These are phyloP conservation scores for Tetranychus truncatus DNA, from an alignment of 2,888 invertebrate genomes.

Conservation along the genomic window DNA sequence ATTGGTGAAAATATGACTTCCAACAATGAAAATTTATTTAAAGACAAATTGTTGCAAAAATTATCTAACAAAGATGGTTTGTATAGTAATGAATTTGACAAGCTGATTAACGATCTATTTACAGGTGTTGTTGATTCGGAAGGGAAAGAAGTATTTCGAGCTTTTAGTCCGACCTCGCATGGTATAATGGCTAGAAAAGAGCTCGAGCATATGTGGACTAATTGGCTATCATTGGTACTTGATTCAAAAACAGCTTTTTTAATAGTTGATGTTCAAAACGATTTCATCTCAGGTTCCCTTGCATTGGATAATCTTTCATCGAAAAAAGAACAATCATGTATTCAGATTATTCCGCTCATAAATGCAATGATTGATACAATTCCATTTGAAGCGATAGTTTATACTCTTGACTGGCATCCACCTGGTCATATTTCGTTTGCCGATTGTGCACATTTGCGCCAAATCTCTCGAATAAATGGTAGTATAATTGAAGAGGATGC, in stretches of 20 bases:
- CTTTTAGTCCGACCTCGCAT: too few species aligned
- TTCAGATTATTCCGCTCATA: constrained; percentile 75
- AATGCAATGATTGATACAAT: constrained; percentile 52
- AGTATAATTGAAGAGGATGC: constrained; percentile 55
- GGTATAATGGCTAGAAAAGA: neutral
- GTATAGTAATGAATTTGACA: too few species aligned
- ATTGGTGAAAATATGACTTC: too few species aligned
- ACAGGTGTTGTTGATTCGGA: too few species aligned
- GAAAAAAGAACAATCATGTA: constrained; percentile 53
- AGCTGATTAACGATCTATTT: too few species aligned
- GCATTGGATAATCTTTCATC: constrained; percentile 82
- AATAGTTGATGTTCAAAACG: constrained; percentile 91
- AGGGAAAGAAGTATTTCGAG: too few species aligned
- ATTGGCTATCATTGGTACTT: constrained; percentile 62
- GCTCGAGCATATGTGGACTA: constrained; percentile 28
- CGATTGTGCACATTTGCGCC: constrained; percentile 62
- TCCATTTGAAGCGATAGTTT: constrained; percentile 69
- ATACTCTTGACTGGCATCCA: constrained; percentile 94
- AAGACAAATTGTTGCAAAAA: too few species aligned
- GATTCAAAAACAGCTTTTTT: constrained; percentile 70
- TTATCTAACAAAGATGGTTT: too few species aligned
- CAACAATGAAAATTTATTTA: too few species aligned
- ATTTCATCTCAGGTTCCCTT: constrained; percentile 83
- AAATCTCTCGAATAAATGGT: constrained; percentile 36
- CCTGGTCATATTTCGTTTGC: constrained; percentile 86